Evolutionary conservation across 1,140 invertebrate genomes (phyloP).

Genomic region (Antheraea mylitta): DNA sequence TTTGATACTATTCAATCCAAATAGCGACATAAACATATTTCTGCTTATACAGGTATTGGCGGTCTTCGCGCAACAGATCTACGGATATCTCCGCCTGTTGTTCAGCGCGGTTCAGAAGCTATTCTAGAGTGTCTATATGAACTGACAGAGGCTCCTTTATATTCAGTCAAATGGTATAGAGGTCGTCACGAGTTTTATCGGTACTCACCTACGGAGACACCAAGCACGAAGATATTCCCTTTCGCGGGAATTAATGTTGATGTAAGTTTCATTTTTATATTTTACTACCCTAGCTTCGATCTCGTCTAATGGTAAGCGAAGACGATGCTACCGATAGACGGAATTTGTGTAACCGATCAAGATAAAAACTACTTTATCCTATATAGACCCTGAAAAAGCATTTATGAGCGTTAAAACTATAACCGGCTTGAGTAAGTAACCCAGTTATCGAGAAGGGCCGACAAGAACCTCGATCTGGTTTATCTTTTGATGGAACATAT

Average conservation of each 20-base stretch:
- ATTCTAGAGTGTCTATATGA: slow-evolving; percentile 83
- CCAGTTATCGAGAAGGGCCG: too few species aligned
- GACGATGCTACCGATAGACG: too few species aligned
- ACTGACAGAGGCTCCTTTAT: slow-evolving; percentile 83
- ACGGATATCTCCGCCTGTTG: slow-evolving; percentile 66
- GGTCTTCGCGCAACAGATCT: slow-evolving; percentile 72
- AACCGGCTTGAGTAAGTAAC: too few species aligned
- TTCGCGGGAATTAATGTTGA: slow-evolving; percentile 85
- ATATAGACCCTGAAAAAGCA: too few species aligned
- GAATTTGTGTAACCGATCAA: too few species aligned
- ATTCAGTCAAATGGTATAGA: slow-evolving; percentile 90
- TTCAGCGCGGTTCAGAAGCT: slow-evolving; percentile 68
- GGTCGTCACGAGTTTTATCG: slow-evolving; percentile 86
- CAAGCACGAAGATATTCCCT: slow-evolving; percentile 84
- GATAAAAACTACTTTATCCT: too few species aligned
- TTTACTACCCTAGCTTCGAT: too few species aligned
- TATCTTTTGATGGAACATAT: too few species aligned
- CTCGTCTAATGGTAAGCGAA: too few species aligned
- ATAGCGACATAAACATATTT: neutral
- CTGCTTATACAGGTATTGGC: slow-evolving; percentile 52
- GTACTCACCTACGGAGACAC: slow-evolving; percentile 82
- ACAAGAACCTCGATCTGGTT: too few species aligned
- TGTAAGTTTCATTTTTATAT: slow-evolving; percentile 79
- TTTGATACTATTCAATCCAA: too few species aligned
- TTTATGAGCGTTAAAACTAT: too few species aligned